Evolutionary conservation across 2,888 invertebrate species (phyloP).

Genomic region (Branchipolynoe longqiensis): DNA sequence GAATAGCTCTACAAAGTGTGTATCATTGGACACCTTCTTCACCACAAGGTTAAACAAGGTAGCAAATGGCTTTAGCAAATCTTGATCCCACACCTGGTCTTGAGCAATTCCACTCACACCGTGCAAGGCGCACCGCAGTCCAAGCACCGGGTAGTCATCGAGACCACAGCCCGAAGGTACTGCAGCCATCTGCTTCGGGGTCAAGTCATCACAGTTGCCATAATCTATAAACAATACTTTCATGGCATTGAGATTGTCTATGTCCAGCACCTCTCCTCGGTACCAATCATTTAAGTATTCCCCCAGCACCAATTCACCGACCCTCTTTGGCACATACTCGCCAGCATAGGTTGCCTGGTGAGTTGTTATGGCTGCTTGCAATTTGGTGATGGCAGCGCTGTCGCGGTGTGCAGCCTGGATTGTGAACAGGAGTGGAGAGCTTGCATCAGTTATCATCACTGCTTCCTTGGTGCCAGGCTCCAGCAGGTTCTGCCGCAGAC

Average conservation of each 20-base stretch:
- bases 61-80: neutral
- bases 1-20: neutral
- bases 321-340: neutral
- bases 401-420: neutral
- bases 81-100: neutral
- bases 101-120: neutral
- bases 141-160: neutral
- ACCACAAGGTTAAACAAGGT: neutral
- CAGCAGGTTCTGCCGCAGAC: too few relatives aligned
- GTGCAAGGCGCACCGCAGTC: neutral
- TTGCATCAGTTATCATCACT: neutral
- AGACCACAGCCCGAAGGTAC: neutral
- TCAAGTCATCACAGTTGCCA: constrained; percentile 24
- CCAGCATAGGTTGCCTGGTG: neutral
- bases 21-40: neutral
- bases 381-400: neutral
- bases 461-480: neutral
- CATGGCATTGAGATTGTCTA: neutral
- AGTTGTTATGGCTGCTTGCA: neutral
- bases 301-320: neutral
- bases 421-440: neutral
- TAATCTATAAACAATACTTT: constrained; percentile 29
- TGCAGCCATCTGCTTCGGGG: neutral
- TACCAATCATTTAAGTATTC: constrained; percentile 40
- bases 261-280: constrained; percentile 10